Percentiles rank a stretch among this genome's conserved stretches.
Conservation (phyloP, 1,140 invertebrate genomes). For the Trachymyrmex cornetzi region DNA sequence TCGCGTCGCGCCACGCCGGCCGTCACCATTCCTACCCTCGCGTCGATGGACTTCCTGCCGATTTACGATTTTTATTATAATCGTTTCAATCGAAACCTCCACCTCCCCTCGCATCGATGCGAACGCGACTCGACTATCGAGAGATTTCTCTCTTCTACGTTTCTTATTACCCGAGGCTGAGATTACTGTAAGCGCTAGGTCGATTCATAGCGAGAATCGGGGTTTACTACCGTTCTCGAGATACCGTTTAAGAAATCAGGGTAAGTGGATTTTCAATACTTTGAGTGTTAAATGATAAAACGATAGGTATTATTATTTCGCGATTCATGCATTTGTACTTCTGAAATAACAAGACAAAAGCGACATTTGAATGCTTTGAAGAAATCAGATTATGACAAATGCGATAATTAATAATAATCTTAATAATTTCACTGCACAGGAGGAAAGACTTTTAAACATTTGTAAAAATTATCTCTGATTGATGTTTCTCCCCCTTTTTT, state of each 20-base stretch:
- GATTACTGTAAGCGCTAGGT: slow-evolving; percentile 39
- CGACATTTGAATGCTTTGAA: neutral
- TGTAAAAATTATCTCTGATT: neutral
- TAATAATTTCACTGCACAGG: neutral
- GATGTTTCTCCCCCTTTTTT: neutral
- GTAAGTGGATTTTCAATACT: slow-evolving; percentile 35
- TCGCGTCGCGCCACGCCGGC: neutral
- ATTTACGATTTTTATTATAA: slow-evolving; percentile 75
- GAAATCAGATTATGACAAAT: neutral
- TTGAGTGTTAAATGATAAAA: slow-evolving; percentile 38
- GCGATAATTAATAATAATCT: neutral
- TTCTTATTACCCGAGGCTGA: slow-evolving; percentile 38
- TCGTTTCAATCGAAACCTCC: slow-evolving; percentile 59
- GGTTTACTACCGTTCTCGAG: slow-evolving; percentile 17
- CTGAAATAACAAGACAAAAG: neutral
- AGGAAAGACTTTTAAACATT: neutral
- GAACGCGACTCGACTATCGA: slow-evolving; percentile 52
- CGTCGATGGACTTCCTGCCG: slow-evolving; percentile 65
- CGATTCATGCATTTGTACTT: neutral
- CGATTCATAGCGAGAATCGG: neutral
- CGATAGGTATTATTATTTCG: slow-evolving; percentile 19
- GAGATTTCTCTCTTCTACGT: slow-evolving; percentile 17
- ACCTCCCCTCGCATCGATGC: slow-evolving; percentile 25
- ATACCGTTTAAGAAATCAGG: slow-evolving; percentile 31
- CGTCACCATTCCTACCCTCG: slow-evolving; percentile 19